These are phyloP conservation scores for Phrynocephalus versicolor DNA, from an alignment of 2,113 vertebrate species.

Conservation along the genomic window DNA sequence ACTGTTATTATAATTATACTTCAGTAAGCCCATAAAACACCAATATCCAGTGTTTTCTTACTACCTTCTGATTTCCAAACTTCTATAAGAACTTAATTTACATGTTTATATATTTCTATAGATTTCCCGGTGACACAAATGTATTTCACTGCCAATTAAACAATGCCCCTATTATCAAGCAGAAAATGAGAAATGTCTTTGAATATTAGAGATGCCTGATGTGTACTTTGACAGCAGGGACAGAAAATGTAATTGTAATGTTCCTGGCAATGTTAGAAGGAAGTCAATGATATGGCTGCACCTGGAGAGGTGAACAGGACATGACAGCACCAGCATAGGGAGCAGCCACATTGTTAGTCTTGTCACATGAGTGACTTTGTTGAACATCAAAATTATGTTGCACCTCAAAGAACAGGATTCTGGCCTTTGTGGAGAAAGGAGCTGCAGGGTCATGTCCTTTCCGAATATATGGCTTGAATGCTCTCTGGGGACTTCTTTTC, in stretches of 20 bases:
- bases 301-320: neutral
- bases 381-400: too few relatives aligned
- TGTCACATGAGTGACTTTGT: too few relatives aligned
- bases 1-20: conserved; percentile 36
- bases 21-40: conserved; percentile 24
- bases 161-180: neutral
- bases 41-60: conserved; percentile 47
- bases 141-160: conserved; percentile 20
- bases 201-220: neutral
- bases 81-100: conserved; percentile 30
- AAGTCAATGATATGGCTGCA: neutral
- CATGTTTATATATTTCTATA: accelerated
- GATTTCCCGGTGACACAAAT: conserved; percentile 17
- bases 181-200: neutral
- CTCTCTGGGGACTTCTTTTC: too few relatives aligned
- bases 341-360: neutral
- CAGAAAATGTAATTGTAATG: neutral
- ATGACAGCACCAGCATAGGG: neutral
- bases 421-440: too few relatives aligned
- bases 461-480: too few relatives aligned
- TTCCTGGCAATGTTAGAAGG: neutral
- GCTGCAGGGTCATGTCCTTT: too few relatives aligned
- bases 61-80: conserved; percentile 24
- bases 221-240: neutral
- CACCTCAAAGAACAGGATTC: too few relatives aligned